Percentiles rank a stretch among this genome's conserved stretches.
phyloP scores from a whole-genome alignment of 30 jellyfish, hydroid and myxozoan genomes.

The Aurelia coerulea region DNA sequence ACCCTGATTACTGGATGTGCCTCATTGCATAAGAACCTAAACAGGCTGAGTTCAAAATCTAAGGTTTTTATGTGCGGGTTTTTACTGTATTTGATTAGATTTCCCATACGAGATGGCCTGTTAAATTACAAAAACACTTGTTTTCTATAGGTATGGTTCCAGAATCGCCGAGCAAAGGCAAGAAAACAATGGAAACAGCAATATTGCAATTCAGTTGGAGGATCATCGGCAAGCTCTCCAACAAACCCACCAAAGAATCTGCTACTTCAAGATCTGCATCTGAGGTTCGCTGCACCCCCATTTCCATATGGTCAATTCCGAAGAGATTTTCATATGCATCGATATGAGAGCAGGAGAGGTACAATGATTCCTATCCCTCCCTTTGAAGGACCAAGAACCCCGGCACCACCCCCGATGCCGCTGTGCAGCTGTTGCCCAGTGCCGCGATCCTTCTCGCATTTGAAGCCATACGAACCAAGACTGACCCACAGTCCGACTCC shows the following conservation, averaged over 20 bases:
- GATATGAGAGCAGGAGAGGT: slow-evolving; percentile 1
- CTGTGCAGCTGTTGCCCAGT: slow-evolving; percentile 64
- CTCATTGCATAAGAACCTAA: too few species aligned
- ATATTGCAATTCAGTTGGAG: slow-evolving; percentile 15
- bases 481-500: slow-evolving; percentile 63
- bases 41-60: too few species aligned
- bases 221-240: slow-evolving; percentile 16
- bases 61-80: too few species aligned
- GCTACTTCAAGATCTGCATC: slow-evolving; percentile 18
- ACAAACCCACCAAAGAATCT: slow-evolving; percentile 13
- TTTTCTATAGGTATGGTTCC: slow-evolving; percentile 63
- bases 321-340: slow-evolving; percentile 48
- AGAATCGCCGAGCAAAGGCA: slow-evolving; percentile 69
- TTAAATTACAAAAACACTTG: background rate
- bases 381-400: slow-evolving; percentile 37
- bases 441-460: slow-evolving; percentile 49
- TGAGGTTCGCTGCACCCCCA: slow-evolving; percentile 32
- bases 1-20: too few species aligned
- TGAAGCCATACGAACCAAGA: slow-evolving; percentile 68
- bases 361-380: slow-evolving; percentile 1
- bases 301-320: slow-evolving; percentile 40
- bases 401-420: slow-evolving; percentile 38
- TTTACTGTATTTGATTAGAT: background rate
- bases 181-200: slow-evolving; percentile 75
- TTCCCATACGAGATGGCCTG: background rate